Percentiles rank a stretch among this genome's conserved stretches.
Conservation (phyloP, 2,797 vertebrate species). For the Anableps anableps region DNA sequence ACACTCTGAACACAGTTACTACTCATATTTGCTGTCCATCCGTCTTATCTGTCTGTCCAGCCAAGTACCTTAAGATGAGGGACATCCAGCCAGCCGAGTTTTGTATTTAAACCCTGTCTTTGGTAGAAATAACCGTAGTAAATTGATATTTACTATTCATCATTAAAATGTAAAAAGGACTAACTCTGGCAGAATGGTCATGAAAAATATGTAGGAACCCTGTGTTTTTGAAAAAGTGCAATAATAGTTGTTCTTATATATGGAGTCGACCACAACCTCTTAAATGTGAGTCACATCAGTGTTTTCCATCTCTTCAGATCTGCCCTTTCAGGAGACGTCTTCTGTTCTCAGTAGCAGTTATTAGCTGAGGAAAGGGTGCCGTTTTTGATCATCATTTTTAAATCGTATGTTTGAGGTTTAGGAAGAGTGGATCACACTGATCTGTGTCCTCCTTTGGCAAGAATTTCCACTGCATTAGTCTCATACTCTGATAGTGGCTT, state of each 20-base stretch:
- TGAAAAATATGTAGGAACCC: not conserved
- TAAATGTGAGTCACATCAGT: not conserved
- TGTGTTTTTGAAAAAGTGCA: not conserved
- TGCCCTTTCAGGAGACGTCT: not conserved
- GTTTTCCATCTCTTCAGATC: not conserved
- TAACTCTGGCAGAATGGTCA: not conserved
- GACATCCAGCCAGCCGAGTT: not conserved
- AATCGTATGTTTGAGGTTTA: not conserved
- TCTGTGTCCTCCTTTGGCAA: not conserved
- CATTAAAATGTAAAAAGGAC: not conserved
- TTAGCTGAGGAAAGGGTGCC: not conserved
- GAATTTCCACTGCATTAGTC: not conserved
- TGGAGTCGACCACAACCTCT: not conserved
- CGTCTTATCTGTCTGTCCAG: not conserved
- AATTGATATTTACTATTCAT: not conserved
- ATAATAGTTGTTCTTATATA: not conserved
- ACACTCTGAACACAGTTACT: not conserved
- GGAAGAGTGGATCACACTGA: not conserved
- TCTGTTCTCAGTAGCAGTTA: not conserved
- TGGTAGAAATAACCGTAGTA: not conserved
- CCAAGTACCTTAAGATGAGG: too few relatives aligned
- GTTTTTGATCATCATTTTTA: not conserved
- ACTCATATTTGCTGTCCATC: not conserved
- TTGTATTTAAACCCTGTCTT: not conserved
- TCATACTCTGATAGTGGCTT: not conserved